Percentiles rank a stretch among this genome's conserved stretches.
These are phyloP conservation scores for Drosophila suboccidentalis DNA, from an alignment of 2,888 invertebrate genomes.

Conservation along the genomic window DNA sequence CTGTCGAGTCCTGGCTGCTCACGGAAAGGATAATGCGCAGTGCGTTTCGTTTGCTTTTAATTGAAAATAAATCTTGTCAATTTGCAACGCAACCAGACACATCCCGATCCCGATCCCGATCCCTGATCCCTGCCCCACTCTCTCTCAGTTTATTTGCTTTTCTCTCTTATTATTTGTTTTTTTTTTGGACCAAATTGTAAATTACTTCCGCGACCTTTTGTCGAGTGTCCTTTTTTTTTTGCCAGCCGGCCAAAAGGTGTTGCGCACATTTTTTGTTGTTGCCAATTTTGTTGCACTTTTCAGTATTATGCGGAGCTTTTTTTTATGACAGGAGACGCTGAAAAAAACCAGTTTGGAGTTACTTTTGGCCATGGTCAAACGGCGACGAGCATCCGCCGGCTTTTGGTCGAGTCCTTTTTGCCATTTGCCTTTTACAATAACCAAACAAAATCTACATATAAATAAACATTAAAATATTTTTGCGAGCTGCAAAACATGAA, in stretches of 20 bases:
- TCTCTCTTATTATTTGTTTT: constrained; percentile 39
- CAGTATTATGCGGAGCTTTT: constrained; percentile 41
- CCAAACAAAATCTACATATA: constrained; percentile 77
- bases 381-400: constrained; percentile 72
- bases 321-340: constrained; percentile 62
- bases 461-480: constrained; percentile 84
- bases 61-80: constrained; percentile 84
- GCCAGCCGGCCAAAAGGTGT: constrained; percentile 63
- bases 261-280: constrained; percentile 33
- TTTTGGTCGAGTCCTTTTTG: constrained; percentile 63
- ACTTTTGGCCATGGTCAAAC: constrained; percentile 56
- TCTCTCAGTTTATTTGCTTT: constrained; percentile 60
- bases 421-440: constrained; percentile 39
- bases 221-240: constrained; percentile 55
- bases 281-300: constrained; percentile 40
- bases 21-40: constrained; percentile 64
- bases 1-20: constrained; percentile 14
- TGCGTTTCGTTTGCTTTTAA: constrained; percentile 71
- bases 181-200: constrained; percentile 68
- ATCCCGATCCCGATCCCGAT: constrained; percentile 45
- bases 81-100: constrained; percentile 69
- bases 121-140: no score
- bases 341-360: constrained; percentile 40
- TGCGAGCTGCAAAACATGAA: constrained; percentile 36
- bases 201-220: constrained; percentile 83